These are phyloP conservation scores for Holacanthus passer DNA, from an alignment of 2,113 vertebrate genomes.

Conservation along the genomic window DNA sequence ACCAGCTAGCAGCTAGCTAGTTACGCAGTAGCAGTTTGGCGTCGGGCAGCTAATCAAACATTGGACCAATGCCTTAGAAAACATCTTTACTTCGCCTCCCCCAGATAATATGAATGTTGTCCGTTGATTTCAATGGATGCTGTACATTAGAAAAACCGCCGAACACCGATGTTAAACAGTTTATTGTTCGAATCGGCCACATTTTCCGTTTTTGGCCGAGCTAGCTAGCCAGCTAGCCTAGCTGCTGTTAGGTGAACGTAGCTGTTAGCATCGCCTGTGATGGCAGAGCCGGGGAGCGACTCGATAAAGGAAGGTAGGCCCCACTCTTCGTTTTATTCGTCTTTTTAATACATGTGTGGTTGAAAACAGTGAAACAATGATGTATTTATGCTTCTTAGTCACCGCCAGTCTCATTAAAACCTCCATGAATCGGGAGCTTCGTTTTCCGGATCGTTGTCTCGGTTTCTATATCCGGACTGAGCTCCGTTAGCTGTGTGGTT, in stretches of 20 bases:
- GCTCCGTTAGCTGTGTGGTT: conserved; percentile 40
- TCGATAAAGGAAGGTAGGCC: conserved; percentile 75
- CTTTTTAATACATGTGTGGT: accelerated
- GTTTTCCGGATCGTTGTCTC: background rate
- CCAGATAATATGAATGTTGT: conserved; percentile 24
- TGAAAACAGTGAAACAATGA: accelerated
- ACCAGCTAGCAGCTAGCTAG: conserved; percentile 73
- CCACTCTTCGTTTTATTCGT: background rate
- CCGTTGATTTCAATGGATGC: background rate
- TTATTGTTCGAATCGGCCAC: conserved; percentile 24
- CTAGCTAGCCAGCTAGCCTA: conserved; percentile 62
- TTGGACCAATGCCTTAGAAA: conserved; percentile 60
- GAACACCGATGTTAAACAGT: conserved; percentile 47
- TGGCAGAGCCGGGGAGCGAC: conserved; percentile 66
- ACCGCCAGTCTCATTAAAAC: background rate
- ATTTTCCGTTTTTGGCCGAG: conserved; percentile 65
- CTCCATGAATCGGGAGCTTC: accelerated
- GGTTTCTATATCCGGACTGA: conserved; percentile 23
- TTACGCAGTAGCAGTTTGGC: conserved; percentile 73
- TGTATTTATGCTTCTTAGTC: accelerated
- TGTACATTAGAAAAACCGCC: background rate
- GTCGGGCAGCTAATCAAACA: conserved; percentile 68
- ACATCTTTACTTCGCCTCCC: background rate
- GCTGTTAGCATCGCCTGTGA: conserved; percentile 69
- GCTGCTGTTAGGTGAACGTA: conserved; percentile 45